Evolutionary conservation across 2,888 invertebrate genomes (phyloP).

Genomic region (Subacronicta megacephala): DNA sequence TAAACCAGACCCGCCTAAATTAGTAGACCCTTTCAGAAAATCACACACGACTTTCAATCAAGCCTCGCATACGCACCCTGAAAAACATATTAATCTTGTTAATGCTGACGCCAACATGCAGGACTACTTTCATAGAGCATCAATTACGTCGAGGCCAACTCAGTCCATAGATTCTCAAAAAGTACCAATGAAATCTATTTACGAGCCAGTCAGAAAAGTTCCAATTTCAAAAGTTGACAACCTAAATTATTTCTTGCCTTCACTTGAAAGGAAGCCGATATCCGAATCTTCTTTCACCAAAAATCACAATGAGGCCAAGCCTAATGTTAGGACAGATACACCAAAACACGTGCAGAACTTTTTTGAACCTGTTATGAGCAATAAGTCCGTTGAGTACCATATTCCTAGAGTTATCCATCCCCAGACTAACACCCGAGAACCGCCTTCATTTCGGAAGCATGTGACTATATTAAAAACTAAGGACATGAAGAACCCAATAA

Average conservation of each 20-base stretch:
- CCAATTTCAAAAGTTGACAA: constrained; percentile 65
- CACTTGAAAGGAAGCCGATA: constrained; percentile 55
- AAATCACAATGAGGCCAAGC: constrained; percentile 5
- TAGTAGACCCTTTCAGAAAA: constrained; percentile 35
- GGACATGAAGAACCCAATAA: constrained; percentile 58
- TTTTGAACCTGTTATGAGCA: constrained; percentile 61
- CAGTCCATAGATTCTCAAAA: constrained; percentile 51
- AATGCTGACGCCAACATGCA: constrained; percentile 60
- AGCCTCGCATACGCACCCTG: constrained; percentile 42
- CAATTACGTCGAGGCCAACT: constrained; percentile 27
- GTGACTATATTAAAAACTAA: constrained; percentile 70
- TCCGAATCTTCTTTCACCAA: constrained; percentile 22
- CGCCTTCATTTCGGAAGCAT: constrained; percentile 59
- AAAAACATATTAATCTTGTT: constrained; percentile 57
- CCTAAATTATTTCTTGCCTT: constrained; percentile 70
- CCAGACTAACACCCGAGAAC: constrained; percentile 29
- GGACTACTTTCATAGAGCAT: constrained; percentile 52
- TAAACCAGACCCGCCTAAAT: constrained; percentile 21
- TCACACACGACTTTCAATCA: constrained; percentile 43
- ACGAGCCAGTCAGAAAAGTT: constrained; percentile 63
- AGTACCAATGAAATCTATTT: constrained; percentile 49
- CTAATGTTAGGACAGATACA: constrained; percentile 14
- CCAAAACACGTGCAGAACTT: constrained; percentile 40
- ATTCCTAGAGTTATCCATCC: constrained; percentile 39
- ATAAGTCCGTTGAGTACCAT: constrained; percentile 47